Conservation (phyloP, 1,140 invertebrate genomes). For the Solenopsis fugax region DNA sequence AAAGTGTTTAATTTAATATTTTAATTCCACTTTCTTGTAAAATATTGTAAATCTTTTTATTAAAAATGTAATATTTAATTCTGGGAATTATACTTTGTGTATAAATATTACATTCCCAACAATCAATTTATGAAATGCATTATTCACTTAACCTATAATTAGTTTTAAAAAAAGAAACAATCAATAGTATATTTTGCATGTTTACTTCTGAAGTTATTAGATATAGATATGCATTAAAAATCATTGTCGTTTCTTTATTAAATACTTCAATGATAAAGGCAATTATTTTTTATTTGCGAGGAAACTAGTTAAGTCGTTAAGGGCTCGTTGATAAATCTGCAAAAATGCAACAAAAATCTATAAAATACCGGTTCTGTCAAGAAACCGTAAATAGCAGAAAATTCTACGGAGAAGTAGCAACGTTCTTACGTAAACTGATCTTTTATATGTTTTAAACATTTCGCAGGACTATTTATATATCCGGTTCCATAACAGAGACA, state of each 20-base stretch:
- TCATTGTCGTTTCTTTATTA: neutral
- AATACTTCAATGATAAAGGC: neutral
- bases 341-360: conserved; percentile 16
- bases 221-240: neutral
- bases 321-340: neutral
- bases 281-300: conserved; percentile 4
- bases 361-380: conserved; percentile 7
- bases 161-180: neutral
- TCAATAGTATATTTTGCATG: neutral
- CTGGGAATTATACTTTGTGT: neutral
- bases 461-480: neutral
- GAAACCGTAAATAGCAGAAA: neutral
- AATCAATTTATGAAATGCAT: neutral
- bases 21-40: neutral
- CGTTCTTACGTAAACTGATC: neutral
- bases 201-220: neutral
- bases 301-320: neutral
- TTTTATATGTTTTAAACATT: neutral
- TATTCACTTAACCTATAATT: no score
- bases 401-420: neutral
- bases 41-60: neutral
- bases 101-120: neutral
- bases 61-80: no score
- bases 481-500: neutral
- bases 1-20: neutral